Evolutionary conservation across 2,113 vertebrate genomes (phyloP).

Genomic region (Chaenocephalus aceratus): DNA sequence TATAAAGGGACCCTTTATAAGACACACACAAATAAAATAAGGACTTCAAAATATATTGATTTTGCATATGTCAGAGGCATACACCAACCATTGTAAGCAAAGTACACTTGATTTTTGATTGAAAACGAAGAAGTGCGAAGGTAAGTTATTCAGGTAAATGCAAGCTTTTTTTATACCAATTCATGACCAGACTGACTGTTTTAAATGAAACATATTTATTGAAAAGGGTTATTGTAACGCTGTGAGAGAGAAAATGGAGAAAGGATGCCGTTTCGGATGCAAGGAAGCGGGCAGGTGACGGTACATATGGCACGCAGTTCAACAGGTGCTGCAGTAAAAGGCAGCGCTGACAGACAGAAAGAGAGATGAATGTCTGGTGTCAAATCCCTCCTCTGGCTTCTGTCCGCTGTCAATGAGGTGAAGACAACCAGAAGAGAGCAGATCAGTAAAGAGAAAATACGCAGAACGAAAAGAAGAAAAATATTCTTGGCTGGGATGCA

Average conservation of each 20-base stretch:
- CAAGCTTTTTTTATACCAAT: neutral
- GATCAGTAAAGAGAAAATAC: slow-evolving; percentile 12
- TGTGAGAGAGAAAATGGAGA: neutral
- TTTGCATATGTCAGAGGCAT: neutral
- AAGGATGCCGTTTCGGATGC: too few species aligned
- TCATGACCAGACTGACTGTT: neutral
- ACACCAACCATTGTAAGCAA: neutral
- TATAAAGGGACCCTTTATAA: too few species aligned
- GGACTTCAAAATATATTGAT: neutral
- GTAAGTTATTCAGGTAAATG: neutral
- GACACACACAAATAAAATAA: too few species aligned
- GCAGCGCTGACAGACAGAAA: slow-evolving; percentile 39
- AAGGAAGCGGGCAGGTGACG: slow-evolving; percentile 19
- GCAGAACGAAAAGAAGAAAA: neutral
- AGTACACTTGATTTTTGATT: too few species aligned
- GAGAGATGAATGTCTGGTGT: slow-evolving; percentile 52
- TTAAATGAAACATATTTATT: neutral
- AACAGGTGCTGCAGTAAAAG: slow-evolving; percentile 48
- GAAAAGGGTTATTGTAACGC: neutral
- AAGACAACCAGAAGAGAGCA: slow-evolving; percentile 53
- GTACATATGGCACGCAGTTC: neutral
- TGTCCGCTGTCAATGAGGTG: slow-evolving; percentile 62
- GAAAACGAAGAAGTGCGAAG: neutral
- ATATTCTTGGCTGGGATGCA: slow-evolving; percentile 20
- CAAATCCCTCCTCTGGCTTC: slow-evolving; percentile 53